Percentiles rank a stretch among this genome's conserved stretches.
Evolutionary conservation across 2,113 vertebrate genomes (phyloP).

Genomic region (Potamarius usumacintae): DNA sequence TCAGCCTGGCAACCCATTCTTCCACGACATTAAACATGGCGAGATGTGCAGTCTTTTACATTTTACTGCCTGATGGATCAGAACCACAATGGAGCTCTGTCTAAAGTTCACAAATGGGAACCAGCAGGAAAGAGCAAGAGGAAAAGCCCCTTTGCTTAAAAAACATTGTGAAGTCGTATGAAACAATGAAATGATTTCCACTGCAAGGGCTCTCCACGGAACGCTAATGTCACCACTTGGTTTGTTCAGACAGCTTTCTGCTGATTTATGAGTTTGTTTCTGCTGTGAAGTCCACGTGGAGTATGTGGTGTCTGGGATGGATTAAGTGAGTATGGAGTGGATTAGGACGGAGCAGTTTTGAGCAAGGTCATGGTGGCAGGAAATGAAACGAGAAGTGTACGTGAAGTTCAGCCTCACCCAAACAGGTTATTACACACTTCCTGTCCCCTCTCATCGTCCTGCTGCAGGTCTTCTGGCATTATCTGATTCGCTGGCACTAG

Average conservation of each 20-base stretch:
- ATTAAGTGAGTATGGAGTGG: slow-evolving; percentile 26
- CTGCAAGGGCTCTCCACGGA: not conserved
- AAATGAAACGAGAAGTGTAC: slow-evolving; percentile 15
- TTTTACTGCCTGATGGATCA: slow-evolving; percentile 27
- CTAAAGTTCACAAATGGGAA: slow-evolving; percentile 44
- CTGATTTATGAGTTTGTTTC: slow-evolving; percentile 43
- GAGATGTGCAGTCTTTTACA: slow-evolving; percentile 23
- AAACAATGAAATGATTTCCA: slow-evolving; percentile 25
- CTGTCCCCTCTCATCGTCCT: not conserved
- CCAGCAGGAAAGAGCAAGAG: not conserved
- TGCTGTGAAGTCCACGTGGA: not conserved
- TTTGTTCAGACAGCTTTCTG: slow-evolving; percentile 9
- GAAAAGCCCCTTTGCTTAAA: not conserved
- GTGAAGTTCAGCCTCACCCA: slow-evolving; percentile 29
- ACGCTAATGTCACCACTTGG: slow-evolving; percentile 3
- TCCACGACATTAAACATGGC: slow-evolving; percentile 12
- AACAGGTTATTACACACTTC: slow-evolving; percentile 30
- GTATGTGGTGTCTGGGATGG: slow-evolving; percentile 16
- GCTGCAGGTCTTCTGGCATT: slow-evolving; percentile 32
- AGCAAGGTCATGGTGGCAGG: slow-evolving; percentile 3
- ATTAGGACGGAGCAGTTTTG: not conserved
- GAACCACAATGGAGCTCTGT: slow-evolving; percentile 27
- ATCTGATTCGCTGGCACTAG: slow-evolving; percentile 28
- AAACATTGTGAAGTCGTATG: not conserved
- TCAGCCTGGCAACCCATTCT: not conserved